Percentiles rank a stretch among this genome's conserved stretches.
Evolutionary conservation across 1,140 invertebrate species (phyloP).

Genomic region (Thaumatotibia leucotreta): DNA sequence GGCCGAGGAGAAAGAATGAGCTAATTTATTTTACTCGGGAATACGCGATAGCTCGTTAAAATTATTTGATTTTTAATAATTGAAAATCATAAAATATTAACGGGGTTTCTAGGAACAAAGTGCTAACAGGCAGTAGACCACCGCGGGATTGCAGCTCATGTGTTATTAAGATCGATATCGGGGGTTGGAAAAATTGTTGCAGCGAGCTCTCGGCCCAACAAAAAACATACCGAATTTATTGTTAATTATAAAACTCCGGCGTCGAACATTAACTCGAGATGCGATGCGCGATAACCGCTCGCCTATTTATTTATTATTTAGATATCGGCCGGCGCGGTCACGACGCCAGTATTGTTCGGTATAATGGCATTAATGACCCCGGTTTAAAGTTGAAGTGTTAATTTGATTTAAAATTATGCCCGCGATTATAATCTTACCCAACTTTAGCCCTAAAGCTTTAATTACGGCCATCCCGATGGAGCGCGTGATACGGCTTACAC

Average conservation of each 20-base stretch:
- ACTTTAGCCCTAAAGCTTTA: constrained; percentile 68
- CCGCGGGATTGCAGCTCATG: constrained; percentile 32
- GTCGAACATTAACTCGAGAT: constrained; percentile 69
- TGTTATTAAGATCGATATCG: constrained; percentile 59
- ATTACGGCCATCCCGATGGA: constrained; percentile 59
- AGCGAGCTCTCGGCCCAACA: constrained; percentile 46
- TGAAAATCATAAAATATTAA: neutral
- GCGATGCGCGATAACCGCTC: constrained; percentile 56
- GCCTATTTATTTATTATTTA: constrained; percentile 76
- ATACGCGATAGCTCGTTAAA: neutral
- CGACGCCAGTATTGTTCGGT: constrained; percentile 73
- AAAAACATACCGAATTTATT: constrained; percentile 74
- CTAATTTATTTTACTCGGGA: constrained; percentile 56
- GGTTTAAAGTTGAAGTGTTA: constrained; percentile 76
- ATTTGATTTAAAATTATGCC: constrained; percentile 75
- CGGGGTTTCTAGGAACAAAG: constrained; percentile 14
- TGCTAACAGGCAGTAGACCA: constrained; percentile 43
- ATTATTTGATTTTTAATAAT: constrained; percentile 1
- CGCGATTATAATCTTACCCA: constrained; percentile 69
- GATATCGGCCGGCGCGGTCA: constrained; percentile 71
- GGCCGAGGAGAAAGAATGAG: constrained; percentile 39
- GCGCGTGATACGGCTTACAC: constrained; percentile 33
- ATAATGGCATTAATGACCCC: constrained; percentile 74
- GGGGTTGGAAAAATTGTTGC: constrained; percentile 56
- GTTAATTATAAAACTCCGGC: constrained; percentile 74